A percentile compares a stretch with the other conserved stretches of the same genome.
Evolutionary conservation across 2,888 invertebrate species (phyloP).

Genomic region (Archaeoteleia sp.): DNA sequence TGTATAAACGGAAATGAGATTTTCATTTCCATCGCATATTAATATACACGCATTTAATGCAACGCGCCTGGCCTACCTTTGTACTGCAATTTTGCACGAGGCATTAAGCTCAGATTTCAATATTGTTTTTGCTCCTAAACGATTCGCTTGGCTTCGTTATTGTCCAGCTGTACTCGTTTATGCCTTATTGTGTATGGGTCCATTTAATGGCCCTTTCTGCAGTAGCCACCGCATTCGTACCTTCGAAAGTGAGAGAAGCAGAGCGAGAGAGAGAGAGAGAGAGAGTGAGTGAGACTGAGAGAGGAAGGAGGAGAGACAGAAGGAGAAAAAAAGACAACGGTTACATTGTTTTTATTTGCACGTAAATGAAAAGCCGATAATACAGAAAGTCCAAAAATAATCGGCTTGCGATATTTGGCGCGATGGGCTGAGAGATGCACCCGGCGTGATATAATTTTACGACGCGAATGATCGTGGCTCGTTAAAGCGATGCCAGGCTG

Average conservation of each 20-base stretch:
- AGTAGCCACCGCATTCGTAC: constrained; percentile 26
- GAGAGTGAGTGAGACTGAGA: background rate
- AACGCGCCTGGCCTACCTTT: constrained; percentile 47
- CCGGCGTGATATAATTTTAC: constrained; percentile 11
- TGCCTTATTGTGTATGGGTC: constrained; percentile 47
- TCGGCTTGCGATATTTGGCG: constrained; percentile 8
- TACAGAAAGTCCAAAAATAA: constrained; percentile 10
- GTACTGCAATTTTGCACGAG: constrained; percentile 55
- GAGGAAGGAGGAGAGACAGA: constrained; percentile 3
- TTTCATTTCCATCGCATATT: constrained; percentile 57
- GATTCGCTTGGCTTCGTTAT: constrained; percentile 60
- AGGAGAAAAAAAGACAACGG: constrained; percentile 7
- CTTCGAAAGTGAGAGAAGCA: constrained; percentile 5
- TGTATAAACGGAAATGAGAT: constrained; percentile 62
- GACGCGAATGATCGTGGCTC: constrained; percentile 12
- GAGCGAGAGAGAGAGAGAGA: constrained; percentile 7
- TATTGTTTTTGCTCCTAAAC: constrained; percentile 61
- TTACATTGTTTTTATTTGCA: constrained; percentile 15
- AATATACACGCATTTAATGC: constrained; percentile 26
- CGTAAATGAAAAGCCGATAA: constrained; percentile 22
- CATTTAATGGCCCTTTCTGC: constrained; percentile 44
- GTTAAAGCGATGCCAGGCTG: constrained; percentile 8
- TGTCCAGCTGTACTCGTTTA: constrained; percentile 44
- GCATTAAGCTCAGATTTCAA: constrained; percentile 63
- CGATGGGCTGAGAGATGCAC: constrained; percentile 1